Evolutionary conservation across 2,797 vertebrate species (phyloP).

Genomic region (Chromis chromis): DNA sequence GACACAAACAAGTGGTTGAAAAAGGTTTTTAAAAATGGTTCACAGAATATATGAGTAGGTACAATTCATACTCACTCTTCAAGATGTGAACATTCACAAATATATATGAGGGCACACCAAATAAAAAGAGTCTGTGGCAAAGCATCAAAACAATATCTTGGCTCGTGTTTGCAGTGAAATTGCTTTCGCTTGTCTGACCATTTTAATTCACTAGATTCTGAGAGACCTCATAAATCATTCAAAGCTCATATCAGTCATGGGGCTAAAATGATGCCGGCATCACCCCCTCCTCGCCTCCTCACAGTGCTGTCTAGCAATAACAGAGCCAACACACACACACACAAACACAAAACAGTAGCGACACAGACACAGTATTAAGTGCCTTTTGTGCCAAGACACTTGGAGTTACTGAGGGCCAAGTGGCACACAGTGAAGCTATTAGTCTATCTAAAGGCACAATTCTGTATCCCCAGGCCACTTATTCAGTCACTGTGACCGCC

Average conservation of each 20-base stretch:
- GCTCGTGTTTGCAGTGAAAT: conserved; percentile 51
- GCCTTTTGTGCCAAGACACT: conserved; percentile 33
- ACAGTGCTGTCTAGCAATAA: conserved; percentile 31
- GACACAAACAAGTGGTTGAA: conserved; percentile 1
- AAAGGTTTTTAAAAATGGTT: background rate
- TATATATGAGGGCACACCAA: conserved; percentile 1
- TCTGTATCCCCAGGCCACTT: conserved; percentile 54
- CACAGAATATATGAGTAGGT: background rate
- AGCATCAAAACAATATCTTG: conserved; percentile 50
- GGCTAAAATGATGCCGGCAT: conserved; percentile 36
- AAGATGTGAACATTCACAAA: background rate
- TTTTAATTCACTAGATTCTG: conserved; percentile 55
- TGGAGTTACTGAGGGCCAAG: conserved; percentile 37
- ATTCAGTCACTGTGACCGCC: conserved; percentile 28
- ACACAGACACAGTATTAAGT: conserved; percentile 45
- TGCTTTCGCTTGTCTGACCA: conserved; percentile 58
- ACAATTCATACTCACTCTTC: conserved; percentile 12
- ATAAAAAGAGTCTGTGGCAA: conserved; percentile 39
- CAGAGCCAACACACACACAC: conserved; percentile 11
- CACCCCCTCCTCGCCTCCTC: background rate
- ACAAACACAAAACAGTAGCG: conserved; percentile 25
- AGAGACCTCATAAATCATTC: conserved; percentile 69
- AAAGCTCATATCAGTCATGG: conserved; percentile 58
- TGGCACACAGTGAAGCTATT: conserved; percentile 50
- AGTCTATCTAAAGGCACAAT: conserved; percentile 45